Evolutionary conservation across 2,888 invertebrate genomes (phyloP).

Genomic region (Euproctis similis): DNA sequence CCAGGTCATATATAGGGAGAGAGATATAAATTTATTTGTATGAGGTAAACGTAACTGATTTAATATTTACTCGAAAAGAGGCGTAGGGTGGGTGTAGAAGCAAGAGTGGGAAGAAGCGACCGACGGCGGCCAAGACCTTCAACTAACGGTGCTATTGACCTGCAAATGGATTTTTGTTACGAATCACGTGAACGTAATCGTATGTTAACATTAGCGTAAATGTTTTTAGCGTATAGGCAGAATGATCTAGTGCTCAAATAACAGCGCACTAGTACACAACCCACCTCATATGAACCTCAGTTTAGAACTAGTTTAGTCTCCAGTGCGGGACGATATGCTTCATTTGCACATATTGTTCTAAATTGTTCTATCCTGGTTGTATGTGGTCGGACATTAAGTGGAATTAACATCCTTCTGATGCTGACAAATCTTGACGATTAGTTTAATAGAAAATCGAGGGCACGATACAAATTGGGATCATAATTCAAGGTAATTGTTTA

Average conservation of each 20-base stretch:
- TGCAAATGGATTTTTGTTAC: slow-evolving; percentile 35
- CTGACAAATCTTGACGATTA: slow-evolving; percentile 13
- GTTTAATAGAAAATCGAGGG: slow-evolving; percentile 11
- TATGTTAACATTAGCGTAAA: slow-evolving; percentile 23
- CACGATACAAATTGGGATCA: slow-evolving; percentile 6
- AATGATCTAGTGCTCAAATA: slow-evolving; percentile 7
- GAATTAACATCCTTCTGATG: slow-evolving; percentile 17
- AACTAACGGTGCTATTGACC: slow-evolving; percentile 55
- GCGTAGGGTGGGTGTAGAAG: slow-evolving; percentile 20
- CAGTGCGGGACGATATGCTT: slow-evolving; percentile 7
- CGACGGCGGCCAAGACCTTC: slow-evolving; percentile 52
- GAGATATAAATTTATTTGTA: too few relatives aligned
- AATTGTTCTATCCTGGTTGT: slow-evolving; percentile 41
- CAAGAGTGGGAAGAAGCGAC: slow-evolving; percentile 25
- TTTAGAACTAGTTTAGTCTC: too few relatives aligned
- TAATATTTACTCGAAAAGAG: slow-evolving; percentile 11
- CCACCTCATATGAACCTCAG: slow-evolving; percentile 9
- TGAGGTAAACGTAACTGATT: too few relatives aligned
- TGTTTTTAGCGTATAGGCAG: slow-evolving; percentile 15
- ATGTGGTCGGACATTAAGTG: slow-evolving; percentile 8
- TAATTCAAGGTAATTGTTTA: too few relatives aligned
- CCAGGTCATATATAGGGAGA: too few relatives aligned
- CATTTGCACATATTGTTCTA: slow-evolving; percentile 33
- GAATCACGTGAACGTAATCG: slow-evolving; percentile 29
- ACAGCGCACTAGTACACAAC: slow-evolving; percentile 10